A percentile compares a stretch with the other conserved stretches of the same genome.
Evolutionary conservation across 64 coral and sea anemone genomes (phyloP).

Genomic region (Actinia equina): DNA sequence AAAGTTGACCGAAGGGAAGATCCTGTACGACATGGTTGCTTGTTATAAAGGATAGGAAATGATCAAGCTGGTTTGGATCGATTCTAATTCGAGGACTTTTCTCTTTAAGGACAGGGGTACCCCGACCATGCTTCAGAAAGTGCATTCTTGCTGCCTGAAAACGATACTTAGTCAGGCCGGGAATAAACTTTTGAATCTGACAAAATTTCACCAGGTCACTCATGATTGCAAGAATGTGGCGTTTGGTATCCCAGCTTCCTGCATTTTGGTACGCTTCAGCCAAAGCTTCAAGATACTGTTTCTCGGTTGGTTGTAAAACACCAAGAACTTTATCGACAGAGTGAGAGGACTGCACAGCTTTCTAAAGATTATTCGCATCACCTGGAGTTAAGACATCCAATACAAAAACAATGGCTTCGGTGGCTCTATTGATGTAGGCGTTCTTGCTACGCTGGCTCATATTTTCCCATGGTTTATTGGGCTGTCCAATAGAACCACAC

Average conservation of each 20-base stretch:
- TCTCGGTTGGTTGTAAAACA: background rate
- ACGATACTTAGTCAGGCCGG: conserved; percentile 11
- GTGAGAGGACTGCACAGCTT: conserved; percentile 9
- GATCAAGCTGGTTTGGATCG: background rate
- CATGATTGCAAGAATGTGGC: conserved; percentile 9
- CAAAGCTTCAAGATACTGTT: conserved; percentile 9
- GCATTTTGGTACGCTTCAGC: conserved; percentile 5
- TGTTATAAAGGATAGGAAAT: conserved; percentile 6
- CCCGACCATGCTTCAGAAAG: conserved; percentile 5
- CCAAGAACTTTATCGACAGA: background rate
- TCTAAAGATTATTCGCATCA: conserved; percentile 5
- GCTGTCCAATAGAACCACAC: too few species aligned
- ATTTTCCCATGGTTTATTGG: too few species aligned
- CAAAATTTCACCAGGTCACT: background rate
- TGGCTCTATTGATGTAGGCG: background rate
- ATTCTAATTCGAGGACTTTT: background rate
- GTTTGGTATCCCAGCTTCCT: conserved; percentile 6
- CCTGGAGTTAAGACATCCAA: background rate
- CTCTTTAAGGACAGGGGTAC: background rate
- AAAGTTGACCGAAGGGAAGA: too few species aligned
- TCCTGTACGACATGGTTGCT: too few species aligned
- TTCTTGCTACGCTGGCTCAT: conserved; percentile 8
- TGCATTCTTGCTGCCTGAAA: background rate
- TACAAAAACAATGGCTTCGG: conserved; percentile 1
- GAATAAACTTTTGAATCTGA: conserved; percentile 18